Base-by-base conservation (phyloP, 2,888 invertebrate species). In the Andricus quercusramuli region DNA sequence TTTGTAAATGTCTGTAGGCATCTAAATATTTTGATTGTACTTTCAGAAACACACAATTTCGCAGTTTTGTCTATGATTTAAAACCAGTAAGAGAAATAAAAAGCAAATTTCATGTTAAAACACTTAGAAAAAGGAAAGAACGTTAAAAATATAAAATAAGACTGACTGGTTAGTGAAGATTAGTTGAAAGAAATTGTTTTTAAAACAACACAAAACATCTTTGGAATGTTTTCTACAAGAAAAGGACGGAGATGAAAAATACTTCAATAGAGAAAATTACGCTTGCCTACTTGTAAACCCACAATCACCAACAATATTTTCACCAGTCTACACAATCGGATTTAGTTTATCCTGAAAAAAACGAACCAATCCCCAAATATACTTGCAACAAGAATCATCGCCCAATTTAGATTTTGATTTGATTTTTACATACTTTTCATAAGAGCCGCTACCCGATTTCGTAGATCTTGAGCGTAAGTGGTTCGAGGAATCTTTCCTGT, bases 381-480 rank as follows among this genome's bases (percentile, higher is more conserved):
- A 56, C 32, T 29, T 51, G 29, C 32, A 32, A 74, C 41, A 44
- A 5, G 25, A 17, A 64, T 29, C 5, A 37, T 22, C n/a, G 67
- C 37, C 22, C 41, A 67, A n/a, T 68, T 68, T 68, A 44, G 15
- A 15, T 47, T 47, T 44, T 47, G 47, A 80, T 62, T 44, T 74
- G 51, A 84, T 88, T 86, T 85, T 90, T 93, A 93, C 93, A 92
- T 93, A 93, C 93, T 91, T 93, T 93, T 91, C 91, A 91, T 93
- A 90, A 93, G 90, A 81, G 90, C 90, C 85, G 93, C 93, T 90
- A 93, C 93, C 90, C 92, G 93, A 90, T 92, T 91, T 91, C 93
- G 93, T 83, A 93, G 93, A 86, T 93, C 92, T 92, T 93, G 93
- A 82, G 93, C 92, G 90, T 93, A 93, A 90, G 93, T 93, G 85